Evolutionary conservation across 2,113 vertebrate species (phyloP).

Genomic region (Mormyrus lacerda): DNA sequence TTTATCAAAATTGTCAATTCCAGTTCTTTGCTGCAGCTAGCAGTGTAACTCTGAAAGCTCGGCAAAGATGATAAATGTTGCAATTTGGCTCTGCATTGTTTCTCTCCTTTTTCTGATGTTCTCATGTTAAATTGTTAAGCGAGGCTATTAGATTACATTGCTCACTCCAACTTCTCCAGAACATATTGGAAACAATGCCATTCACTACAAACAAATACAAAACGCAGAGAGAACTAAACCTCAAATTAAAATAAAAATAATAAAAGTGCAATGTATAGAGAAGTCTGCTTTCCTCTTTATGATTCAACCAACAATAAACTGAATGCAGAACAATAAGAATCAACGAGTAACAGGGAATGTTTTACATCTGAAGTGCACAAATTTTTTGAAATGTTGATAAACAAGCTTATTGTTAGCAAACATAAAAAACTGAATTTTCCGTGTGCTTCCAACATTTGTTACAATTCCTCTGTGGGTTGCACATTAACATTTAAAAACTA

Average conservation of each 20-base stretch:
- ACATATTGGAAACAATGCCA: neutral
- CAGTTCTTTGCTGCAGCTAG: neutral
- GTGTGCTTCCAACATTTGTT: neutral
- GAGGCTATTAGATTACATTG: neutral
- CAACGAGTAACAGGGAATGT: neutral
- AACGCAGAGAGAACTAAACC: neutral
- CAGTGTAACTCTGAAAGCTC: neutral
- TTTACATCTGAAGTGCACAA: neutral
- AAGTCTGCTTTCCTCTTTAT: neutral
- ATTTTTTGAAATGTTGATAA: neutral
- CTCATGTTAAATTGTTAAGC: neutral
- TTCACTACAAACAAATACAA: neutral
- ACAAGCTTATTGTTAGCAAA: neutral
- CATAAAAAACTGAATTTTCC: neutral
- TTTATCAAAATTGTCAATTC: neutral
- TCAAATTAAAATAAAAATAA: neutral
- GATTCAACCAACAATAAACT: neutral
- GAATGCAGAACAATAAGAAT: neutral
- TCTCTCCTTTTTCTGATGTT: neutral
- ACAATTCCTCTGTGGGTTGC: neutral
- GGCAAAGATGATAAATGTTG: neutral
- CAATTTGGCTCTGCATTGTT: neutral
- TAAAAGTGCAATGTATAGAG: neutral
- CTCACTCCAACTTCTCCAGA: neutral
- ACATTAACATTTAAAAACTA: neutral